Percentiles rank a stretch among this genome's conserved stretches.
Conservation (phyloP, 37 sponge, comb jelly and placozoan genomes). For the Aplysina aerophoba region DNA sequence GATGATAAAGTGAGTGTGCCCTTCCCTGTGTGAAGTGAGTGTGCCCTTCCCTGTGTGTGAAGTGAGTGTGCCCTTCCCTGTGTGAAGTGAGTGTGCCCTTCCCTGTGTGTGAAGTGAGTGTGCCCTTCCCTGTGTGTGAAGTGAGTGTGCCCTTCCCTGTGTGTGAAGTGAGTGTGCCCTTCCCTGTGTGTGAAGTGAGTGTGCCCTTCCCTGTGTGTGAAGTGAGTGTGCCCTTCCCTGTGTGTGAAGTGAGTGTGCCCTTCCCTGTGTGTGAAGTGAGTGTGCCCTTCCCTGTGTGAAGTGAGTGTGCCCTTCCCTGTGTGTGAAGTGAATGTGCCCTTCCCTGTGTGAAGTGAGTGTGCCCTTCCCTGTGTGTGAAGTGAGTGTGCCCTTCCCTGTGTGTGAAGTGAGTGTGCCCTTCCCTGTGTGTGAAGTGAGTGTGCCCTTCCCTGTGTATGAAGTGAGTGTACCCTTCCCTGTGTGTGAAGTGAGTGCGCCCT, state of each 20-base stretch:
- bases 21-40: not conserved
- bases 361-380: not conserved
- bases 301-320: too few species aligned
- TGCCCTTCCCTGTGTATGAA: not conserved
- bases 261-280: not conserved
- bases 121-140: not conserved
- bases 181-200: conserved; percentile 8
- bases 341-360: too few species aligned
- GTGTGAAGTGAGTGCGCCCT: conserved; percentile 5
- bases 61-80: not conserved
- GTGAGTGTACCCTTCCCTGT: not conserved
- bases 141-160: not conserved
- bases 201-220: not conserved
- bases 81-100: not conserved
- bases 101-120: not conserved
- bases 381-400: too few species aligned
- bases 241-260: too few species aligned
- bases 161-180: conserved; percentile 5
- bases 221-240: not conserved
- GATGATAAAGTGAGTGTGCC: not conserved
- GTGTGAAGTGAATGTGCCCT: not conserved
- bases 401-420: conserved; percentile 7
- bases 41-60: not conserved
- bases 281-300: too few species aligned
- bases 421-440: not conserved